These are phyloP conservation scores for Thomomys bottae DNA, from an alignment of 2,113 vertebrate species.

Conservation along the genomic window DNA sequence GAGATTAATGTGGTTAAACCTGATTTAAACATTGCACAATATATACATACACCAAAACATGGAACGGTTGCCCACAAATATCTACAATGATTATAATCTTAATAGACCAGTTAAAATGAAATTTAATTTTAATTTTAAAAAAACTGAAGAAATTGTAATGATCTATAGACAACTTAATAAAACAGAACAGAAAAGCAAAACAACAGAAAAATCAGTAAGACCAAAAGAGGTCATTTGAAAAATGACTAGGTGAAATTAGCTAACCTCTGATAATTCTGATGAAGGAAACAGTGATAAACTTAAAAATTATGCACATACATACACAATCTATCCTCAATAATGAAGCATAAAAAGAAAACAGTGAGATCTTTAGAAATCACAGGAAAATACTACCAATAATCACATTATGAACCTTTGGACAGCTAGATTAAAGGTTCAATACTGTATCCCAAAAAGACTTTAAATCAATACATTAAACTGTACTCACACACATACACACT, in stretches of 20 bases:
- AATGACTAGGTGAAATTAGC: slow-evolving; percentile 20
- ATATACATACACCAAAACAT: too few relatives aligned
- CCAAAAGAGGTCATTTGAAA: slow-evolving; percentile 14
- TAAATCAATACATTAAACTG: slow-evolving; percentile 32
- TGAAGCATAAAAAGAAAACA: neutral
- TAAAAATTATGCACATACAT: neutral
- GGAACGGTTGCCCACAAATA: neutral
- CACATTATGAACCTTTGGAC: neutral
- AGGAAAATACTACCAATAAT: slow-evolving; percentile 14
- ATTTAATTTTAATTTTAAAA: neutral
- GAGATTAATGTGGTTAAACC: neutral
- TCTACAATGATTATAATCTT: neutral
- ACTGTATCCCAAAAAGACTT: slow-evolving; percentile 33
- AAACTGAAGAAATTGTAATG: slow-evolving; percentile 43
- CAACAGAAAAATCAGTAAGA: slow-evolving; percentile 28
- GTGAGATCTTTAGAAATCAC: slow-evolving; percentile 36
- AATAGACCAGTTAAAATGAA: neutral
- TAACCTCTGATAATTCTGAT: neutral
- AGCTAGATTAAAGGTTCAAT: slow-evolving; percentile 23
- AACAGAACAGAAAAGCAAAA: slow-evolving; percentile 35
- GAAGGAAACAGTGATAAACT: slow-evolving; percentile 24
- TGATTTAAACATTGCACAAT: neutral
- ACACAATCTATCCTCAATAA: neutral
- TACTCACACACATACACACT: slow-evolving; percentile 12
- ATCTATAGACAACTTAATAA: slow-evolving; percentile 10